Evolutionary conservation across 2,113 vertebrate species (phyloP), one percentile per base, ranked within the genome.

Genomic region (Macroglossus sobrinus): DNA sequence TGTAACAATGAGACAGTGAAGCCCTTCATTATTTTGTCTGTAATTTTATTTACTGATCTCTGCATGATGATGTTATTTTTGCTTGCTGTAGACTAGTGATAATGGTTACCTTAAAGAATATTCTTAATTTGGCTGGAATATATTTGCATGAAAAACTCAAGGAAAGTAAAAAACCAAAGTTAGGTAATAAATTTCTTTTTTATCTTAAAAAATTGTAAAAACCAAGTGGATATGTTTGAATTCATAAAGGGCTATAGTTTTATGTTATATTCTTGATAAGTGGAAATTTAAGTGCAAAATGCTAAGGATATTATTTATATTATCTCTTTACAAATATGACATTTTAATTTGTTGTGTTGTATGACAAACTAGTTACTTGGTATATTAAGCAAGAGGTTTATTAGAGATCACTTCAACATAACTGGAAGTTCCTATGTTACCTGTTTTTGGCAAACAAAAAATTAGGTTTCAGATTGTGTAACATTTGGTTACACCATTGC

Each of bases 391-490:
- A 84, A 80, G 7, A 0, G 82, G 33, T 43, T 96, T 95, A 9
- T 94, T 93, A 95, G 50, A 45, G 43, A 95, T 92, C 71, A 84
- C 38, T 74, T 95, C 61, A 81, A 33, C 93, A 90, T 93, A 96
- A 94, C 55, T 78, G 80, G 79, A 93, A 98, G 96, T 98, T 98
- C 91, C 95, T 98, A 84, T 96, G 96, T 97, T 98, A 98, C 97
- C 98, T 98, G 96, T 98, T 99, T 93, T 98, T 84, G 59, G 84
- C 94, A 93, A 95, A 94, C 61, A 94, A 98, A 98, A 98, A 95
- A 92, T 94, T 97, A 95, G 90, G 95, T 97, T 93, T 97, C 91
- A 95, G 74, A 71, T 91, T 98, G 19, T 59, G 7, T 96, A 69
- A 89, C 9, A 40, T 30, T 97, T 98, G 97, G 79, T 98, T 97